Conservation (phyloP, 2,888 invertebrate species). For the Vandiemenella viatica region DNA sequence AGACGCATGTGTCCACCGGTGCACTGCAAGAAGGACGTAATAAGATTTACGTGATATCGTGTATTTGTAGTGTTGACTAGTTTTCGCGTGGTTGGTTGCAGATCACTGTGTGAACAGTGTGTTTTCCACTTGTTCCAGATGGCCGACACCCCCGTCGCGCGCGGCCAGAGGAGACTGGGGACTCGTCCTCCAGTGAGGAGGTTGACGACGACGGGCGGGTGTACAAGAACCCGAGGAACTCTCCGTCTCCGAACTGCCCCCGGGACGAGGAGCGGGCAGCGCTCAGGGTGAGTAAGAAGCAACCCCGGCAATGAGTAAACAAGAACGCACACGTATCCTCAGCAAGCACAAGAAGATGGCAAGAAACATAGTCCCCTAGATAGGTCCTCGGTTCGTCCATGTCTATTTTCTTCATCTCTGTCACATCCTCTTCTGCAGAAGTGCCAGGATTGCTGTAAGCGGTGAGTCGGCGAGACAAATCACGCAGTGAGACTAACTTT, state of each 20-base stretch:
- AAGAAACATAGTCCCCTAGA: background rate
- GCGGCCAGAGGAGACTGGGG: slow-evolving; percentile 3
- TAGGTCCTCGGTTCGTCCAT: background rate
- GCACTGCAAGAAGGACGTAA: too few species aligned
- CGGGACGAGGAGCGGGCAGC: slow-evolving; percentile 75
- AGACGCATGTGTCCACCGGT: too few species aligned
- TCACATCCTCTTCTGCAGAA: background rate
- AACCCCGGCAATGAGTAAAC: too few species aligned
- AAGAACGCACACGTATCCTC: background rate
- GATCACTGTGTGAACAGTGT: too few species aligned
- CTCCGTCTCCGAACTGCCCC: slow-evolving; percentile 72
- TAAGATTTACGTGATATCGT: too few species aligned
- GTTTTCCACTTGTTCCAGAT: background rate
- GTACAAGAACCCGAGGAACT: slow-evolving; percentile 79
- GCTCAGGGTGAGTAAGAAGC: slow-evolving; percentile 38
- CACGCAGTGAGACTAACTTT: too few species aligned
- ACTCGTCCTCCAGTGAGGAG: slow-evolving; percentile 24
- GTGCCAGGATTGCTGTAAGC: too few species aligned
- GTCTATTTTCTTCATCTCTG: background rate
- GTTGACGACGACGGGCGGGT: slow-evolving; percentile 66
- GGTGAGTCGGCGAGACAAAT: too few species aligned
- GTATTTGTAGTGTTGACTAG: too few species aligned
- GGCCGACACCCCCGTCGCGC: background rate
- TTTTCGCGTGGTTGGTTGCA: too few species aligned
- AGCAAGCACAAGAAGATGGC: background rate